Evolutionary conservation across 2,113 vertebrate species (phyloP).

Genomic region (Ceuthmochares aereus): DNA sequence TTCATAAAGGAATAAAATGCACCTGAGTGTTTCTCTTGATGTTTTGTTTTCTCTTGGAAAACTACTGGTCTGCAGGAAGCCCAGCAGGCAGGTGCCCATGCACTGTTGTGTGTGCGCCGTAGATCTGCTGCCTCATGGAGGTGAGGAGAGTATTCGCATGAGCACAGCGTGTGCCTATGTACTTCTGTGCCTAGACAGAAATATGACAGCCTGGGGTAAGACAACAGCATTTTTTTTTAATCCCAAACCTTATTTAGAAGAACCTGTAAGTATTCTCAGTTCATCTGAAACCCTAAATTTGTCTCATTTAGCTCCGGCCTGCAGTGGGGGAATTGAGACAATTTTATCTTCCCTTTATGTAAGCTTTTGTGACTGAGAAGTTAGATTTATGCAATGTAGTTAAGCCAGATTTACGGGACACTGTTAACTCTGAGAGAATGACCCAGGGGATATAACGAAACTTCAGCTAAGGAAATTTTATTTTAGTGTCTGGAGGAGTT

Average conservation of each 20-base stretch:
- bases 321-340: not conserved
- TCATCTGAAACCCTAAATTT: constrained; percentile 45
- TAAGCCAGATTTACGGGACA: constrained; percentile 48
- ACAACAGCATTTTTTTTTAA: not conserved
- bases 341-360: constrained; percentile 16
- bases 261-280: not conserved
- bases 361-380: constrained; percentile 49
- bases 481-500: constrained; percentile 62
- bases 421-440: constrained; percentile 17
- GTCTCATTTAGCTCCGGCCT: constrained; percentile 3
- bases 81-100: accelerated
- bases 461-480: constrained; percentile 47
- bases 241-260: constrained; percentile 5
- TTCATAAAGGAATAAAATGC: not conserved
- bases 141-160: not conserved
- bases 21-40: accelerated
- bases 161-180: not conserved
- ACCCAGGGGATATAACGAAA: constrained; percentile 19
- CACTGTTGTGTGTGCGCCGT: accelerated
- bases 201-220: not conserved
- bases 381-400: constrained; percentile 28
- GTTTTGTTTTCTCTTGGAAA: not conserved
- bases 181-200: not conserved
- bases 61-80: not conserved
- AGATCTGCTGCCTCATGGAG: not conserved